A percentile compares a stretch with the other conserved stretches of the same genome.
phyloP scores from a whole-genome alignment of 2,797 vertebrate species.

The Micropoecilia bifurca region DNA sequence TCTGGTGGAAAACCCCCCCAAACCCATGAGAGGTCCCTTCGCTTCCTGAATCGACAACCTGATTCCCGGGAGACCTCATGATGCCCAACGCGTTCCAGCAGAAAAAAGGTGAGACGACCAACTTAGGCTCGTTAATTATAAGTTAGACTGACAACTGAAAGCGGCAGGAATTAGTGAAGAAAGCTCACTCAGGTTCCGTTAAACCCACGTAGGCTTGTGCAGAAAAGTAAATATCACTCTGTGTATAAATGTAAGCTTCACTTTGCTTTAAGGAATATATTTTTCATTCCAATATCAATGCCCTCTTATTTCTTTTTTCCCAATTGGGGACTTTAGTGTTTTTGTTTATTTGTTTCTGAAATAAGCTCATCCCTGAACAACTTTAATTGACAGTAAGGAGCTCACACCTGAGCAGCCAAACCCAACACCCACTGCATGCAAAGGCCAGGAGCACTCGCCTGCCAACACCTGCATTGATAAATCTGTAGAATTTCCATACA shows the following conservation, averaged over 20 bases:
- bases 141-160: constrained; percentile 1
- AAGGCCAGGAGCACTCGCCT: constrained; percentile 10
- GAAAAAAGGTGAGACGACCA: constrained; percentile 78
- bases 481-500: constrained; percentile 43
- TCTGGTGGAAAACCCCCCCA: constrained; percentile 35
- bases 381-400: neutral
- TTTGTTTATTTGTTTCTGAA: neutral
- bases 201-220: neutral
- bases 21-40: constrained; percentile 42
- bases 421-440: constrained; percentile 8
- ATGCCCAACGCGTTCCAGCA: constrained; percentile 82
- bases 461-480: constrained; percentile 28
- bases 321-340: neutral
- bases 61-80: constrained; percentile 72
- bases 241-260: neutral
- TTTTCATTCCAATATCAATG: neutral
- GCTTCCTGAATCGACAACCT: constrained; percentile 53
- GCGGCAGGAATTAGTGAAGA: neutral
- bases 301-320: neutral
- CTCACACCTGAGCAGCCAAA: constrained; percentile 11
- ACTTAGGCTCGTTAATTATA: constrained; percentile 19
- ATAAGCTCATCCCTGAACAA: neutral
- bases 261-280: neutral
- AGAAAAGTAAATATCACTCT: neutral
- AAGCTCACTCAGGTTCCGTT: neutral